These are phyloP conservation scores for Cyprinodon brontotheroides DNA, from an alignment of 2,113 vertebrate genomes.

Conservation along the genomic window DNA sequence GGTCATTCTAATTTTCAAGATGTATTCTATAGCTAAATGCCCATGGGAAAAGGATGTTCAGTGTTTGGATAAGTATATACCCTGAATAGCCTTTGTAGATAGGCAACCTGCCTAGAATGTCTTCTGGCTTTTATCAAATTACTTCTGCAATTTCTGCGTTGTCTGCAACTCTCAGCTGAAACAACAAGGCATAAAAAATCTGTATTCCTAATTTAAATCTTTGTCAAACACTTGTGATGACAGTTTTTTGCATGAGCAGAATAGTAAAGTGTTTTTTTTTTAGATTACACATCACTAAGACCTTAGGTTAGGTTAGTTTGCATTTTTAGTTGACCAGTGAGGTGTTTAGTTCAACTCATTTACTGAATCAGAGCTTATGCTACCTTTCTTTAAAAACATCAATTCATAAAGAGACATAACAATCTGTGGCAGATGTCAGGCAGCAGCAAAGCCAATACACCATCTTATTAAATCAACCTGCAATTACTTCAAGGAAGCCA, in stretches of 20 bases:
- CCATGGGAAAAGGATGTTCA: neutral
- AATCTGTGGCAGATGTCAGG: constrained; percentile 10
- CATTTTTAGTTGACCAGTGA: neutral
- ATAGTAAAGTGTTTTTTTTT: constrained; percentile 28
- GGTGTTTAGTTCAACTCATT: neutral
- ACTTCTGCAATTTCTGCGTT: no score
- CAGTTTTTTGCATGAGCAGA: neutral
- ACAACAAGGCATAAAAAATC: no score
- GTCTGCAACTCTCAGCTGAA: no score
- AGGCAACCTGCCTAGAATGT: neutral
- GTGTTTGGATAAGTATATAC: neutral
- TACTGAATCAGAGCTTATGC: constrained; percentile 5
- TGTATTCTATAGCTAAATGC: neutral
- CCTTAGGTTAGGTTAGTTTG: neutral
- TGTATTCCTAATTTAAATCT: no score
- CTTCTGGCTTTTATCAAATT: no score
- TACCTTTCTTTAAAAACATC: neutral
- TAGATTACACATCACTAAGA: constrained; percentile 1
- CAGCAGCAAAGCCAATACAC: constrained; percentile 13
- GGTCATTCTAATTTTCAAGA: neutral
- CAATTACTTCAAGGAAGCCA: constrained; percentile 14
- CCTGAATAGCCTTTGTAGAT: neutral
- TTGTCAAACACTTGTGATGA: no score
- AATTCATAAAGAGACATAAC: constrained; percentile 12
- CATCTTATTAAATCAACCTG: constrained; percentile 27